Evolutionary conservation across 2,113 vertebrate genomes (phyloP), one percentile per base, ranked within the genome.

Genomic region (Equus przewalskii): DNA sequence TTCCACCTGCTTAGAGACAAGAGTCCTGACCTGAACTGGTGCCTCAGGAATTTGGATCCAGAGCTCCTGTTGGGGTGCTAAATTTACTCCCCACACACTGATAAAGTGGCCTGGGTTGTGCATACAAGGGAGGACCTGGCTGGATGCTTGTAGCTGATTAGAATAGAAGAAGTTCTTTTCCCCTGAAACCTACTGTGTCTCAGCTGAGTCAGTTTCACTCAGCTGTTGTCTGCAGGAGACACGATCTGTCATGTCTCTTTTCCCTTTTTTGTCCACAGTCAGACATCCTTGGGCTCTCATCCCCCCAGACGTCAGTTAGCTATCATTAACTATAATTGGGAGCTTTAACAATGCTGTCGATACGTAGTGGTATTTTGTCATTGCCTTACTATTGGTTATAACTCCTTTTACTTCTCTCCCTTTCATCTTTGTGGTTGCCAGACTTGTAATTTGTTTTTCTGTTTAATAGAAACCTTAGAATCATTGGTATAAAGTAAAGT

Each of bases 361-460:
- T 97, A 92, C 26, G 22, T 86, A 80, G 60, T 49, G 88, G 85
- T 88, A 96, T 98, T 98, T 97, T 98, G 89, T 98, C 96, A 98
- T 97, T 12, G 0, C 97, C 97, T 44, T 79, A 75, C 92, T 96
- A 83, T 98, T 98, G 97, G 98, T 95, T 96, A 95, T 93, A 92
- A 96, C 97, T 95, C 94, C 3, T 87, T 97, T 98, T 92, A 96
- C 85, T 46, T 90, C 95, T 92, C 14, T 56, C 81, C 64, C n/a
- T 97, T 98, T 98, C 97, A 98, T 98, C 98, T 98, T 96, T 97
- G 98, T 84, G 96, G 97, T 97, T 98, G 97, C 97, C 96, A 98
- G 97, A 67, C 91, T 98, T 97, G 87, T 97, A 98, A 96, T 98
- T 98, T 98, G 97, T 98, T 98, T 99, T 98, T 98, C 97, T 98